These are phyloP conservation scores for Gymnoscopelus microlampas DNA, from an alignment of 2,797 vertebrate species.

Conservation along the genomic window DNA sequence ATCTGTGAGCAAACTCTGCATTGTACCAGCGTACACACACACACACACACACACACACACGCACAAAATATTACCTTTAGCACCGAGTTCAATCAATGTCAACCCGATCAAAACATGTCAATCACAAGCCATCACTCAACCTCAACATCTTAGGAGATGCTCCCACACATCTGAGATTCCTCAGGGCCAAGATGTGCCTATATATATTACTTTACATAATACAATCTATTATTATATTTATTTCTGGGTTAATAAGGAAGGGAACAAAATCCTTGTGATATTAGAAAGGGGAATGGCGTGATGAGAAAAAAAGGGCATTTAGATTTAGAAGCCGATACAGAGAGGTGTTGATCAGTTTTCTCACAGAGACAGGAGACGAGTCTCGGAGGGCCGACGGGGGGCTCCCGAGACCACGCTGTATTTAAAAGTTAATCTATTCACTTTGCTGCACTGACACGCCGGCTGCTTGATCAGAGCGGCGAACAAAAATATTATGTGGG, in stretches of 20 bases:
- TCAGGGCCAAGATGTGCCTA: conserved; percentile 39
- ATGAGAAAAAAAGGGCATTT: conserved; percentile 16
- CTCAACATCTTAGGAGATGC: conserved; percentile 56
- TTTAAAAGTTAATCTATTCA: conserved; percentile 86
- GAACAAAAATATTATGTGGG: conserved; percentile 81
- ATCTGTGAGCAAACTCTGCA: conserved; percentile 41
- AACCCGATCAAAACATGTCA: conserved; percentile 58
- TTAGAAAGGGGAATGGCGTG: conserved; percentile 10
- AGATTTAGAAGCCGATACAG: conserved; percentile 52
- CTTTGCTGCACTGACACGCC: conserved; percentile 81
- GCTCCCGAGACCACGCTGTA: conserved; percentile 74
- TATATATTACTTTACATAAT: background rate
- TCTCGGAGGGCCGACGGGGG: conserved; percentile 68
- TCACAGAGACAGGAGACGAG: conserved; percentile 57
- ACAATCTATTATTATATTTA: background rate
- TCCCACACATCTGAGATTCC: conserved; percentile 57
- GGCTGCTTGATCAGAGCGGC: conserved; percentile 79
- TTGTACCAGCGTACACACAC: conserved; percentile 16
- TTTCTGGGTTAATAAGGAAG: conserved; percentile 57
- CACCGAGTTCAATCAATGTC: conserved; percentile 7
- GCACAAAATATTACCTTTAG: conserved; percentile 34
- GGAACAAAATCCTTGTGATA: conserved; percentile 53
- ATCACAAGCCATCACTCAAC: conserved; percentile 58
- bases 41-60: conserved; percentile 17
- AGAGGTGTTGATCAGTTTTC: conserved; percentile 74